These are phyloP conservation scores for Dermochelys coriacea DNA, from an alignment of 2,797 vertebrate genomes.

Conservation along the genomic window DNA sequence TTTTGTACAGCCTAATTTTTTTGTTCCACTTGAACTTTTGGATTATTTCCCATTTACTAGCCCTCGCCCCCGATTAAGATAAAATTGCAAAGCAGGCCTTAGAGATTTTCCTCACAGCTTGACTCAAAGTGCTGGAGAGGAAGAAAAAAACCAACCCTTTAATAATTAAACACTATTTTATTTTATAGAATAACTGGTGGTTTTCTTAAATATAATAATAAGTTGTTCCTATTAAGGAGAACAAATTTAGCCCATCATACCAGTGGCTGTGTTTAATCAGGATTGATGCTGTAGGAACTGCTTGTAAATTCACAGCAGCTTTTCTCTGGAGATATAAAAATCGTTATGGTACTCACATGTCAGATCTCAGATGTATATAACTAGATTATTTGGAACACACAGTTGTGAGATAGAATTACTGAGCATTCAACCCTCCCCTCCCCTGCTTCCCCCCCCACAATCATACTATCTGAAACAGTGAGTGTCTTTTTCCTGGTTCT, in stretches of 20 bases:
- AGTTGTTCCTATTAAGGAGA: conserved; percentile 36
- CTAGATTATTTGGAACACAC: conserved; percentile 57
- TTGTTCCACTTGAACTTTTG: conserved; percentile 33
- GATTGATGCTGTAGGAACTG: conserved; percentile 16
- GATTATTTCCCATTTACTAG: conserved; percentile 61
- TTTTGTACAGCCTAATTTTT: neutral
- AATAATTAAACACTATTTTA: neutral
- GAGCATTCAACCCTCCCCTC: neutral
- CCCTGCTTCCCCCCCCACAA: no score
- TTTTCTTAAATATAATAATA: conserved; percentile 41
- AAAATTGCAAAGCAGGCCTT: conserved; percentile 55
- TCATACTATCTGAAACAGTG: conserved; percentile 51
- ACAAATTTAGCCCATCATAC: neutral
- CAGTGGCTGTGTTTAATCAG: conserved; percentile 23
- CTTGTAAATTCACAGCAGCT: conserved; percentile 49
- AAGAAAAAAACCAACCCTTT: neutral
- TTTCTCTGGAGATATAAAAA: conserved; percentile 59
- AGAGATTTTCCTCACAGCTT: conserved; percentile 68
- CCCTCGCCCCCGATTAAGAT: conserved; percentile 56
- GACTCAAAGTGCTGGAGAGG: conserved; percentile 29
- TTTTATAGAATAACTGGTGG: neutral
- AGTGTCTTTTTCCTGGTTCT: conserved; percentile 29
- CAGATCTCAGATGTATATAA: conserved; percentile 55
- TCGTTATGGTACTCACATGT: conserved; percentile 39
- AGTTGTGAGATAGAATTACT: conserved; percentile 61